A percentile compares a stretch with the other conserved stretches of the same genome.
phyloP scores from a whole-genome alignment of 1,140 invertebrate genomes.

The Eufriesea mexicana region DNA sequence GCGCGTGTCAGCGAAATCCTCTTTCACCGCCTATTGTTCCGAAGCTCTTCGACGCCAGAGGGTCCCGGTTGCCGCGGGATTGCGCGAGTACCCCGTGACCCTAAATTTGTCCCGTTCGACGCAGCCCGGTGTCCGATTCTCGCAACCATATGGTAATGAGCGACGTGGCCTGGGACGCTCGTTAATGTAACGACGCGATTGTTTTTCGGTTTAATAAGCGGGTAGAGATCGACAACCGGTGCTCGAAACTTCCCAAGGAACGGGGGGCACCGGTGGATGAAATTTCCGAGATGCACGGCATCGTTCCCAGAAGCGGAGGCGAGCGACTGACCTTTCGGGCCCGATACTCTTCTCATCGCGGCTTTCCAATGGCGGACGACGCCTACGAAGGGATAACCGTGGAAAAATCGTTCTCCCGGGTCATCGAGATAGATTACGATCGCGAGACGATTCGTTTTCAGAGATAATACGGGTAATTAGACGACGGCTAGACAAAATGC shows the following conservation, averaged over 20 bases:
- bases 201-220: conserved; percentile 21
- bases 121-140: neutral
- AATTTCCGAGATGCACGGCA: conserved; percentile 6
- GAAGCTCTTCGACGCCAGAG: neutral
- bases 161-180: neutral
- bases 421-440: neutral
- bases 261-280: no score
- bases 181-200: conserved; percentile 22
- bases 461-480: conserved; percentile 14
- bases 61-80: neutral
- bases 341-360: neutral
- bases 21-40: neutral
- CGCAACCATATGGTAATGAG: conserved; percentile 12
- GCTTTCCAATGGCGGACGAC: neutral
- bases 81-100: neutral
- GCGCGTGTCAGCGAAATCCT: neutral
- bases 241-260: neutral
- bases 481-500: conserved; percentile 5
- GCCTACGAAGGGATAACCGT: neutral
- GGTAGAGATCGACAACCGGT: neutral
- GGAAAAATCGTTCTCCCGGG: neutral
- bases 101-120: no score
- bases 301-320: conserved; percentile 7
- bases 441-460: neutral
- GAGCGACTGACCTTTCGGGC: conserved; percentile 30